phyloP scores from a whole-genome alignment of 2,113 vertebrate species.

The Coryphaenoides rupestris region DNA sequence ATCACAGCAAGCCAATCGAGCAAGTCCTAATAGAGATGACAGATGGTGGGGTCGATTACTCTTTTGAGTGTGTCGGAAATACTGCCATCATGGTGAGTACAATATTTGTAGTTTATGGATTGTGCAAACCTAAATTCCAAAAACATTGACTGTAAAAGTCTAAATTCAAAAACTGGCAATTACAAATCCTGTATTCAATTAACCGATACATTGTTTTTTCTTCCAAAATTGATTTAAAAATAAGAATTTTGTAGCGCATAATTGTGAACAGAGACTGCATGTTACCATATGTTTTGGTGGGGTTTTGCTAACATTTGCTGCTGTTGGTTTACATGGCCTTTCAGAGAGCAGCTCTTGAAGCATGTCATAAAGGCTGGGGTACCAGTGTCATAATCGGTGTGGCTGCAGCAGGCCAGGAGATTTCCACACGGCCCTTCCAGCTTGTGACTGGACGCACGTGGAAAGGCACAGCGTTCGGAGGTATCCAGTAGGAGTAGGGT shows the following conservation, averaged over 20 bases:
- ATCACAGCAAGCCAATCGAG: constrained; percentile 70
- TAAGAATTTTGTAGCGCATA: no score
- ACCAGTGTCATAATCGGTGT: constrained; percentile 77
- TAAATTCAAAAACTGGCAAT: no score
- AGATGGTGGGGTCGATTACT: constrained; percentile 70
- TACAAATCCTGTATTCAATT: no score
- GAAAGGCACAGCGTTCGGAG: constrained; percentile 81
- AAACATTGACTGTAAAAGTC: no score
- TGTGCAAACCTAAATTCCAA: no score
- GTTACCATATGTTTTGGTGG: not conserved
- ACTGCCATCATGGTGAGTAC: constrained; percentile 72
- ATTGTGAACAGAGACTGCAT: no score
- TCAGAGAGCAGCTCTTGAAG: constrained; percentile 76
- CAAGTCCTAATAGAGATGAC: constrained; percentile 79
- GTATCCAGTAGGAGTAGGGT: constrained; percentile 47
- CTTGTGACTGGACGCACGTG: constrained; percentile 78
- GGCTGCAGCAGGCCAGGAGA: constrained; percentile 63
- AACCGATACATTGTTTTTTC: no score
- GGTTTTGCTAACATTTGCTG: not conserved
- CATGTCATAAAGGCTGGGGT: constrained; percentile 74
- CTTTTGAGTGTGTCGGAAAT: constrained; percentile 77
- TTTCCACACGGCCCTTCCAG: constrained; percentile 74
- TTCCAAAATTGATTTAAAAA: no score
- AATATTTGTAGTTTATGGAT: no score
- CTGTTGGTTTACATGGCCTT: no score